Evolutionary conservation across 2,797 vertebrate species (phyloP).

Genomic region (Megaceryle alcyon): DNA sequence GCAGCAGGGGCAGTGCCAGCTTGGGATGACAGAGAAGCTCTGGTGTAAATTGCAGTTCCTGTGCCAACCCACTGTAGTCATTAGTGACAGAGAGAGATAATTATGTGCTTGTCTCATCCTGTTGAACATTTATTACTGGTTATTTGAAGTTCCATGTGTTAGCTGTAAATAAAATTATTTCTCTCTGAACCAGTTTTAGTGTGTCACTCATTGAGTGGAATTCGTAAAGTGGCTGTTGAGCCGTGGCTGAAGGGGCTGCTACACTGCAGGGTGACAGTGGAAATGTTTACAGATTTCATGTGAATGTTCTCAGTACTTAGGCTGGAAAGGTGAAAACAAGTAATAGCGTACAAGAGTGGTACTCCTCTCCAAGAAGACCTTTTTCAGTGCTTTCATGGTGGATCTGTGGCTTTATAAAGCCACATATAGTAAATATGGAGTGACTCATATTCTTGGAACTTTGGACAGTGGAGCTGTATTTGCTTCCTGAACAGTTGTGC

Average conservation of each 20-base stretch:
- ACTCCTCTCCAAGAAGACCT: neutral
- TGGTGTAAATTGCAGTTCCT: neutral
- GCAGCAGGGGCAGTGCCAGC: neutral
- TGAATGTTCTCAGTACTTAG: neutral
- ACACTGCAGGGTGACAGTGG: neutral
- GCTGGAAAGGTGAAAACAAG: neutral
- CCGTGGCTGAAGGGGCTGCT: neutral
- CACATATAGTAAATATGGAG: neutral
- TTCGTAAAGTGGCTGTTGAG: neutral
- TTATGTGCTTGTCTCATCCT: neutral
- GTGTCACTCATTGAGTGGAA: neutral
- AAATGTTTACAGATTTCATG: neutral
- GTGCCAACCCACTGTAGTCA: neutral
- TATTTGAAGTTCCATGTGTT: neutral
- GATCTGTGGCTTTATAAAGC: neutral
- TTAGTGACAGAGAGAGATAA: neutral
- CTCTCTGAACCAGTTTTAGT: neutral
- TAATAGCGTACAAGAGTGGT: neutral
- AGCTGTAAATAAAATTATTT: slow-evolving; percentile 45
- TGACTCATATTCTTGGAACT: neutral
- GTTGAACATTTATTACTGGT: neutral
- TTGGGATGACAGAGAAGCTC: neutral
- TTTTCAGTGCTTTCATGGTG: neutral
- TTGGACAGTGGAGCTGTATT: neutral
- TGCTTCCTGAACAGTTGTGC: neutral